Conservation (phyloP, 2,797 vertebrate species). For the Chelon labrosus region DNA sequence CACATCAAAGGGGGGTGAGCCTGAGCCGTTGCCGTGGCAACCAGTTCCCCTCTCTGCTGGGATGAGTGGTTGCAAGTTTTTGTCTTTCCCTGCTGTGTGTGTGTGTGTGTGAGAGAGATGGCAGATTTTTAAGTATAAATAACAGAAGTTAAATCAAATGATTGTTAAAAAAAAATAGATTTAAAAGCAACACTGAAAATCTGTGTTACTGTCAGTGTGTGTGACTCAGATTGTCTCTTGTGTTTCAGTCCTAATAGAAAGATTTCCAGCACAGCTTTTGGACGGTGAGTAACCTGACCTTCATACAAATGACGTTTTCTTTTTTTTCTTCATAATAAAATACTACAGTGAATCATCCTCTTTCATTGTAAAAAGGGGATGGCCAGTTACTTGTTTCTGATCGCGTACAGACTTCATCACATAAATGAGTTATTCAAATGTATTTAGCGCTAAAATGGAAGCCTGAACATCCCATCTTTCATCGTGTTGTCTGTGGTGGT, state of each 20-base stretch:
- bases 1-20: conserved; percentile 52
- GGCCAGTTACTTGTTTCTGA: neutral
- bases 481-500: neutral
- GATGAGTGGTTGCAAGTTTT: conserved; percentile 14
- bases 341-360: neutral
- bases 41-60: conserved; percentile 29
- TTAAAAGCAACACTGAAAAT: too few relatives aligned
- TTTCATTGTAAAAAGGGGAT: neutral
- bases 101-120: conserved; percentile 2
- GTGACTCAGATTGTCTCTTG: conserved; percentile 29
- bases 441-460: neutral
- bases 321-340: neutral
- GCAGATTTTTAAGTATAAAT: too few relatives aligned
- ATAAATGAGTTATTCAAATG: neutral
- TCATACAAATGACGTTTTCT: neutral
- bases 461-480: neutral
- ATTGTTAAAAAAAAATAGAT: neutral
- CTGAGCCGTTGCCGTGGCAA: conserved; percentile 66
- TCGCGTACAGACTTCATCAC: neutral
- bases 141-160: too few relatives aligned
- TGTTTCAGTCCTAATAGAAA: conserved; percentile 92
- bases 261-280: conserved; percentile 96
- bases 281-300: conserved; percentile 86
- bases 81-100: neutral
- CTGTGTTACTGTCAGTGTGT: too few relatives aligned